A percentile compares a stretch with the other conserved stretches of the same genome.
phyloP scores from a whole-genome alignment of 1,140 invertebrate genomes.

The Ostrea edulis region DNA sequence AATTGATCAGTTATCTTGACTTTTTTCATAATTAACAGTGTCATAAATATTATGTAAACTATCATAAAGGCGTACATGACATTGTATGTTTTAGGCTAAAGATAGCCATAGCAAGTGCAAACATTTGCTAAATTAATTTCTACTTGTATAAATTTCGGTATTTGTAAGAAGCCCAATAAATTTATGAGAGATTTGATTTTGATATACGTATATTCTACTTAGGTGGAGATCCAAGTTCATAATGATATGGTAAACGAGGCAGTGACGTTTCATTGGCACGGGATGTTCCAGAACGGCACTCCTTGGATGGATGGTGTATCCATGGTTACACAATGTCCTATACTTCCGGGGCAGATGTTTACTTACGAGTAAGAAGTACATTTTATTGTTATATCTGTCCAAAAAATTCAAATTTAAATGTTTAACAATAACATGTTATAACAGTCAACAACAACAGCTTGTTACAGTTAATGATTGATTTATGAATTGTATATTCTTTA shows the following conservation, averaged over 20 bases:
- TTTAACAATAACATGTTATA: no score
- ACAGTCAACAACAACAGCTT: neutral
- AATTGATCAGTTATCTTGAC: no score
- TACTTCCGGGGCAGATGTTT: conserved; percentile 54
- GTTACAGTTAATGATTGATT: neutral
- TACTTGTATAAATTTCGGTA: no score
- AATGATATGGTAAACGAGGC: conserved; percentile 64
- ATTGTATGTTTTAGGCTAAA: no score
- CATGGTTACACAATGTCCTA: conserved; percentile 70
- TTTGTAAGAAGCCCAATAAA: neutral
- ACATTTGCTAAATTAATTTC: no score
- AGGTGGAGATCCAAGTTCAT: conserved; percentile 50
- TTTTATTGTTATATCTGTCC: neutral
- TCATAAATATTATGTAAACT: no score
- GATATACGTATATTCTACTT: neutral
- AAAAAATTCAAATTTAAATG: neutral
- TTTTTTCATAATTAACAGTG: no score
- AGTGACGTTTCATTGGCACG: conserved; percentile 80
- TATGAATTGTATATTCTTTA: neutral
- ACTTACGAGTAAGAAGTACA: conserved; percentile 8
- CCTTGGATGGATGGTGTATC: conserved; percentile 68
- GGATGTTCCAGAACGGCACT: conserved; percentile 63
- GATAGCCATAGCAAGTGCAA: no score
- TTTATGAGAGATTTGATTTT: neutral
- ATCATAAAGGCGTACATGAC: no score